Evolutionary conservation across 2,888 invertebrate species (phyloP).

Genomic region (Agrotis puta): DNA sequence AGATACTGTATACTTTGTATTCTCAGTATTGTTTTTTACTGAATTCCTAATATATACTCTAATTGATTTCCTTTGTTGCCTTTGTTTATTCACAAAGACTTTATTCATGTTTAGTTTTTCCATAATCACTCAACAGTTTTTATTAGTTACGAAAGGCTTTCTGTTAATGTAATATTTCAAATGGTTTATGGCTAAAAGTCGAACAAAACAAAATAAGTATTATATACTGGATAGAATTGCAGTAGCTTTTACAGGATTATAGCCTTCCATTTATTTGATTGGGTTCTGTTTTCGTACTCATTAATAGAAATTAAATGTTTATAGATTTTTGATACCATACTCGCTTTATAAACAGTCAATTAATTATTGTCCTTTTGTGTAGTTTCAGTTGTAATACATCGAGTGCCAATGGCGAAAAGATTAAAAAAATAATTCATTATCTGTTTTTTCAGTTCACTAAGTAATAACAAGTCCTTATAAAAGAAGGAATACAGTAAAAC

Average conservation of each 20-base stretch:
- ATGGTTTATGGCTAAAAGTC: neutral
- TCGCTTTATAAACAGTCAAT: neutral
- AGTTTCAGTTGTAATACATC: neutral
- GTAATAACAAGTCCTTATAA: neutral
- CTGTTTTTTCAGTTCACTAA: too few species aligned
- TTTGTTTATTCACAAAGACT: neutral
- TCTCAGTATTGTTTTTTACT: neutral
- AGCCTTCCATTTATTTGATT: neutral
- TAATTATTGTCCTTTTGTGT: neutral
- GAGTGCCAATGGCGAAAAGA: neutral
- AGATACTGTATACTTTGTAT: conserved; percentile 6
- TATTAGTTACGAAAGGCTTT: neutral
- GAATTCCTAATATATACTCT: neutral
- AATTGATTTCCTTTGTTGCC: neutral
- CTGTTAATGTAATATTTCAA: too few species aligned
- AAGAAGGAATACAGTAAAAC: neutral
- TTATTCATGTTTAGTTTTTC: neutral
- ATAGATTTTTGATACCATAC: too few species aligned
- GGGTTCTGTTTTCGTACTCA: neutral
- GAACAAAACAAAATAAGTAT: neutral
- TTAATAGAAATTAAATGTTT: neutral
- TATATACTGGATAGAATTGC: neutral
- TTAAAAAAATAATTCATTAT: too few species aligned
- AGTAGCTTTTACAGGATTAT: neutral
- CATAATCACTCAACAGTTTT: neutral